phyloP scores from a whole-genome alignment of 2,888 invertebrate species.

The Nysson spinosus region DNA sequence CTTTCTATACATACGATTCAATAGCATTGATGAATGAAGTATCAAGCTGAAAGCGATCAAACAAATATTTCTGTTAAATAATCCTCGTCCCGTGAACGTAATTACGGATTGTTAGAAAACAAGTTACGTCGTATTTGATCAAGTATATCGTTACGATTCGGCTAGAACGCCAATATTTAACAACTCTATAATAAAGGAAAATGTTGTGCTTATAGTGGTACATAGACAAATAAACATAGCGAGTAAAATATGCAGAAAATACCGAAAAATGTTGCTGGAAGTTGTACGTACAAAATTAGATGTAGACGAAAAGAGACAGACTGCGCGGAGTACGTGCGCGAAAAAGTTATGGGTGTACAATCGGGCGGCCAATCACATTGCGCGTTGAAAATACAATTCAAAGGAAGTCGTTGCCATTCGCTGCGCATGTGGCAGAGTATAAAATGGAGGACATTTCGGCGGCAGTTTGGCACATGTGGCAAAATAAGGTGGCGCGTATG shows the following conservation, averaged over 20 bases:
- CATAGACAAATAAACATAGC: too few species aligned
- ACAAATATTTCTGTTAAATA: too few species aligned
- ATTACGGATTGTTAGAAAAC: too few species aligned
- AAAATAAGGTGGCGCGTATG: slow-evolving; percentile 51
- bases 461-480: slow-evolving; percentile 56
- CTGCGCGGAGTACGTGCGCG: slow-evolving; percentile 3
- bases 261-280: background rate
- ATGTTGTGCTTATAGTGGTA: too few species aligned
- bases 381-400: slow-evolving; percentile 52
- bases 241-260: background rate
- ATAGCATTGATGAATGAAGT: too few species aligned
- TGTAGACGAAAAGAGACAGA: slow-evolving; percentile 17
- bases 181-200: too few species aligned
- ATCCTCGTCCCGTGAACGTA: too few species aligned
- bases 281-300: slow-evolving; percentile 14
- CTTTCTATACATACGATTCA: too few species aligned
- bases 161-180: too few species aligned
- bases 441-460: slow-evolving; percentile 52
- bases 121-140: too few species aligned
- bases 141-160: too few species aligned
- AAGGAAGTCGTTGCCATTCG: slow-evolving; percentile 44
- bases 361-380: slow-evolving; percentile 41
- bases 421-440: slow-evolving; percentile 33
- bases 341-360: slow-evolving; percentile 25
- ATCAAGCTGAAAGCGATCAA: too few species aligned